A percentile compares a stretch with the other conserved stretches of the same genome.
phyloP scores from a whole-genome alignment of 2,888 invertebrate genomes.

The Archips crataeganus region DNA sequence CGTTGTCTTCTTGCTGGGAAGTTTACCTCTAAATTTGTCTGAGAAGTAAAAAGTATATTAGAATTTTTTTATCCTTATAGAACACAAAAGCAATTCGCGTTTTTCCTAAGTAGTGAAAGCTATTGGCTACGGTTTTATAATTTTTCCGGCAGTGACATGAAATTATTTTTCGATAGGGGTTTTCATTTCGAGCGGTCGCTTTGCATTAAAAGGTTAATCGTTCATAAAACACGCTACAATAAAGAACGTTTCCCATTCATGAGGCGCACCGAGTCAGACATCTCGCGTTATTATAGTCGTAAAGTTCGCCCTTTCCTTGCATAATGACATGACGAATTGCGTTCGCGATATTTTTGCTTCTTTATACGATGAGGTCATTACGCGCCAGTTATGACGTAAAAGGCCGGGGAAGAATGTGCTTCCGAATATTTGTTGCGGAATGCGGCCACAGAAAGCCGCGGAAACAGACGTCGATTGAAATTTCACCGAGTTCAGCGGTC shows the following conservation, averaged over 20 bases:
- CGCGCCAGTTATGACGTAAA: constrained; percentile 68
- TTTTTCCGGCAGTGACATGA: constrained; percentile 46
- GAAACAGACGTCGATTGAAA: constrained; percentile 47
- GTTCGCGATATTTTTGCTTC: constrained; percentile 82
- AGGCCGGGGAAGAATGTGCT: constrained; percentile 58
- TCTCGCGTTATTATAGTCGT: constrained; percentile 85
- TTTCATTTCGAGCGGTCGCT: constrained; percentile 70
- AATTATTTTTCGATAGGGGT: constrained; percentile 54
- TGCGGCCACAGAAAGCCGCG: constrained; percentile 42
- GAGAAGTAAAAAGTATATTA: constrained; percentile 52
- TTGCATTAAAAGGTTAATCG: constrained; percentile 84
- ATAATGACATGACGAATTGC: constrained; percentile 86
- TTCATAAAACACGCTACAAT: constrained; percentile 84
- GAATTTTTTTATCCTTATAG: constrained; percentile 39
- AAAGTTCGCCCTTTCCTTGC: constrained; percentile 85
- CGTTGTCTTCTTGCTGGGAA: constrained; percentile 60
- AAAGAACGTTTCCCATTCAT: constrained; percentile 81
- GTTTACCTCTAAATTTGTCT: constrained; percentile 56
- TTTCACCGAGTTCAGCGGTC: constrained; percentile 51
- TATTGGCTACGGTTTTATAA: constrained; percentile 36
- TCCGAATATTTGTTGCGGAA: constrained; percentile 54
- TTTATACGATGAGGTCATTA: constrained; percentile 81
- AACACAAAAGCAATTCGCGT: not conserved
- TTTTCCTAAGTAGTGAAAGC: constrained; percentile 1
- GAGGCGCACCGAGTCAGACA: constrained; percentile 79